These are phyloP conservation scores for Hippolais icterina DNA, from an alignment of 2,113 vertebrate genomes.

Conservation along the genomic window DNA sequence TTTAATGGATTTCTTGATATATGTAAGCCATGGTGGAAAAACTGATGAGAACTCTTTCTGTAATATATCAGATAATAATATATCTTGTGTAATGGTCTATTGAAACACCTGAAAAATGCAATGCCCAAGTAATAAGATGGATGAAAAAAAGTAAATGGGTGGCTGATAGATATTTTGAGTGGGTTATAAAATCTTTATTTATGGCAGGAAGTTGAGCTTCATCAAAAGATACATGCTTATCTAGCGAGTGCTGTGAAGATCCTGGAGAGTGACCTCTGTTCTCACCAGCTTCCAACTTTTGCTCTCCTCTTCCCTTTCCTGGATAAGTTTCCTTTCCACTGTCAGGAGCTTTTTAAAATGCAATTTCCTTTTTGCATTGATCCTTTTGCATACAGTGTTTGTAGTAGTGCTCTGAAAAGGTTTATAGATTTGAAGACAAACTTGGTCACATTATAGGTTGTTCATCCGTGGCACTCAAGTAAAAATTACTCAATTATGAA, in stretches of 20 bases:
- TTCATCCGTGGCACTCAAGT: neutral
- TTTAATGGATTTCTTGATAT: neutral
- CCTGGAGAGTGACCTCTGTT: constrained; percentile 28
- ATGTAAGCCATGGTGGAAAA: neutral
- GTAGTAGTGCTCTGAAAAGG: neutral
- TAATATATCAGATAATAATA: neutral
- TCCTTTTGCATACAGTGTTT: neutral
- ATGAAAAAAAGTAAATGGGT: neutral
- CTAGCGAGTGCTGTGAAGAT: neutral
- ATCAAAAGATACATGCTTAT: neutral
- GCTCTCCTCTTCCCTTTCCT: constrained; percentile 3
- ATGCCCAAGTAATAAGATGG: neutral
- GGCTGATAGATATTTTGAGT: neutral
- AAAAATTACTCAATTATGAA: neutral
- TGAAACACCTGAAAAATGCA: neutral
- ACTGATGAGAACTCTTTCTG: neutral
- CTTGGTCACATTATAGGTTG: neutral
- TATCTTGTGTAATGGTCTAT: neutral
- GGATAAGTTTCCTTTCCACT: neutral
- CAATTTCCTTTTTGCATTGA: neutral
- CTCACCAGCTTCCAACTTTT: neutral
- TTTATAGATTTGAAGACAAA: neutral
- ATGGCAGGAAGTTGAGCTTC: constrained; percentile 7
- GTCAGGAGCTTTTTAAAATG: neutral
- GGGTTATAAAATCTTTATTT: constrained; percentile 13